phyloP scores from a whole-genome alignment of 2,797 vertebrate genomes.

The Pangasius krempfi region DNA sequence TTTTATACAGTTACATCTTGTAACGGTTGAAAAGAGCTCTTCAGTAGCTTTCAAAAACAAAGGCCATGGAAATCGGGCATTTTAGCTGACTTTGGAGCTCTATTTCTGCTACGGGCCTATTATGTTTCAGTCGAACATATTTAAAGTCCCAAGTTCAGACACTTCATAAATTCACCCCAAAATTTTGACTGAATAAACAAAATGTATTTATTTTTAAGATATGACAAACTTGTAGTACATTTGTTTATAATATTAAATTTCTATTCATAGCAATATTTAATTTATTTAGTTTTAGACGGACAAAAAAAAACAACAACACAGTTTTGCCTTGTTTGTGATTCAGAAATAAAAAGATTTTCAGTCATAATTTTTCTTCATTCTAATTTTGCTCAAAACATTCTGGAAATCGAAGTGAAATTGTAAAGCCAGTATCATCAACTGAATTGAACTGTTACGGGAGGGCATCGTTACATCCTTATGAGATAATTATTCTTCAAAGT shows the following conservation, averaged over 20 bases:
- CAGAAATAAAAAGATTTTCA: background rate
- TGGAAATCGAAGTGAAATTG: background rate
- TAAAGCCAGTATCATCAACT: background rate
- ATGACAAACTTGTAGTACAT: background rate
- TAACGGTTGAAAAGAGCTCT: background rate
- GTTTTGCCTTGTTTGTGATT: background rate
- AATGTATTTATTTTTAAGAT: background rate
- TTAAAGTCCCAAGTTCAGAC: background rate
- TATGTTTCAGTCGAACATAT: no score
- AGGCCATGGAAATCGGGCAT: background rate
- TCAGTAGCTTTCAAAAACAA: background rate
- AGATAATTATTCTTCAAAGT: background rate
- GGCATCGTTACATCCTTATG: background rate
- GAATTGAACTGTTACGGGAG: background rate
- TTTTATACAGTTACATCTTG: background rate
- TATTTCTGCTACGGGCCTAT: background rate
- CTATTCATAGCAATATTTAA: background rate
- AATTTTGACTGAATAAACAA: no score
- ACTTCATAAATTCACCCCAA: background rate
- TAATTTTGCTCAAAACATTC: background rate
- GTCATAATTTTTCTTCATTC: background rate
- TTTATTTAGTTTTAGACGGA: background rate
- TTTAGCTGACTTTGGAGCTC: background rate
- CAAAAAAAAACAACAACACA: background rate
- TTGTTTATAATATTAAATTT: background rate